Base-by-base conservation (phyloP, 2,888 invertebrate species). In the Volucella bombylans region DNA sequence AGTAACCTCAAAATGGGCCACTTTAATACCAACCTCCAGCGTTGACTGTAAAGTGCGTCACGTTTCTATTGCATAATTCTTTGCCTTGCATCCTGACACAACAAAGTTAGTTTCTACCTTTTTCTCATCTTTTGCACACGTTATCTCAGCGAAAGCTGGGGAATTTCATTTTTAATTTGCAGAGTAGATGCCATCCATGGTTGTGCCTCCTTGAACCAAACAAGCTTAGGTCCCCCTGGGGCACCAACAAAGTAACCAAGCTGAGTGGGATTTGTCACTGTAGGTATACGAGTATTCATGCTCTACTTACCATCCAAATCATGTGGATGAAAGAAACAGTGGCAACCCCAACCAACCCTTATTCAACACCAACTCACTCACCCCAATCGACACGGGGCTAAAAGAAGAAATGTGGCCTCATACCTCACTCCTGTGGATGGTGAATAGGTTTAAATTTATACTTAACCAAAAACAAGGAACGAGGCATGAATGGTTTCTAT, bases 241-340 rank as follows among this genome's bases (percentile, higher is more conserved):
- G 62, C 76, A 81, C 76, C 77, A 76, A 71, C 85, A 85, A 77
- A 85, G 76, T 85, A 81, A 85, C 67, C 81, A 81, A 85, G 68
- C 85, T 85, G 81, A 85, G 81, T 77, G 85, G 85, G 77, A 85
- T 85, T 85, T 85, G 85, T 85, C 85, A 85, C 85, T 85, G 85
- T 31, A 31, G 31, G 31, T 81, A 85, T 85, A 23, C 18, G 18
- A 3, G 18, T 23, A 81, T 85, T 81, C 81, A 81, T 81, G 85
- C 81, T 85, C 81, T 81, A 85, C 85, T 85, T 85, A 77, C 72
- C 67, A 80, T 85, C 81, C 85, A 81, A 85, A 85, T 85, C 68
- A 85, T 81, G 80, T 76, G 72, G 55, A 83, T 72, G 52, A 31
- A 50, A 73, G 71, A 10, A 65, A 55, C 41, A 45, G 38, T 10